Conservation (phyloP, 2,888 invertebrate genomes). For the Oxytorus armatus region DNA sequence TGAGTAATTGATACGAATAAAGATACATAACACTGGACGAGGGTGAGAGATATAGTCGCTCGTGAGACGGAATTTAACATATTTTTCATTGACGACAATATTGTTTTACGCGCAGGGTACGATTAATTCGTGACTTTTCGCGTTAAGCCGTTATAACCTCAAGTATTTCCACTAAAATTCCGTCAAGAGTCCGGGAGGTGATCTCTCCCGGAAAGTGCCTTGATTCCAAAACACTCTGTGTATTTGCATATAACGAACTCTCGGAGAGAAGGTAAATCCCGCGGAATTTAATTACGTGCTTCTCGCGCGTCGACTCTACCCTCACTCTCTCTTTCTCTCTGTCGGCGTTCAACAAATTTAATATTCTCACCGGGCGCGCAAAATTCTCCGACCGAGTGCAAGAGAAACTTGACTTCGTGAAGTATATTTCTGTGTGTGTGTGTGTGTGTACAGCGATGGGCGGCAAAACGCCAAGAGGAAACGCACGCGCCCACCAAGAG, state of each 20-base stretch:
- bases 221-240: constrained; percentile 41
- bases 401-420: constrained; percentile 59
- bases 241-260: constrained; percentile 60
- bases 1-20: constrained; percentile 84
- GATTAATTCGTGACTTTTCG: constrained; percentile 49
- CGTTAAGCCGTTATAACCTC: not conserved
- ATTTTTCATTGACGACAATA: too few species aligned
- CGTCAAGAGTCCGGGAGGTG: not conserved
- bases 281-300: constrained; percentile 72
- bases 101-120: too few species aligned
- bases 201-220: constrained; percentile 42
- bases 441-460: constrained; percentile 24
- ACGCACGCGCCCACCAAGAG: constrained; percentile 71
- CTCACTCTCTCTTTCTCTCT: constrained; percentile 3
- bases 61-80: too few species aligned
- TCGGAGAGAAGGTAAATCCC: constrained; percentile 64
- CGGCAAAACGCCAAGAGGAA: constrained; percentile 65
- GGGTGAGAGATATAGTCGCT: too few species aligned
- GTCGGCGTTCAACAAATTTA: constrained; percentile 79
- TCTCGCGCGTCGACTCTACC: constrained; percentile 30
- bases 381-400: constrained; percentile 65
- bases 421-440: not conserved
- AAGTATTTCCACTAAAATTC: constrained; percentile 14
- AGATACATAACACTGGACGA: too few species aligned
- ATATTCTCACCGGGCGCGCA: constrained; percentile 75